Evolutionary conservation across 2,797 vertebrate genomes (phyloP), one percentile per base, ranked within the genome.

Genomic region (Schizopygopsis pylzovi): DNA sequence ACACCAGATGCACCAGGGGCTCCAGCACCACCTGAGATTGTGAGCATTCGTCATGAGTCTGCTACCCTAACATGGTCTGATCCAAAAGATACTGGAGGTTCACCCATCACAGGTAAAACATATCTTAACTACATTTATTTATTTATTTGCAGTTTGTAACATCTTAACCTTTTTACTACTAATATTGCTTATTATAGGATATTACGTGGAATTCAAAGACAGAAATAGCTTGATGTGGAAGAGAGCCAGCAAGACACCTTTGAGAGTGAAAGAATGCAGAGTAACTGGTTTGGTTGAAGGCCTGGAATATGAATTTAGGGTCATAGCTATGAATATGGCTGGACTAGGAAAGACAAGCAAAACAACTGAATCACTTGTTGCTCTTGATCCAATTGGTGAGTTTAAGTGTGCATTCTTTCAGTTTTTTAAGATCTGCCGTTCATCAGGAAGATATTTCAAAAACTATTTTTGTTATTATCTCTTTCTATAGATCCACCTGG

Each of bases 171-270:
- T 70, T 49, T n/a, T 37, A 33, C 70, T 73, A 83, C 15, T 71
- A 0, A 83, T 87, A 80, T 45, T 72, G 13, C 10, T 79, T 92
- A 8, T 79, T 92, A 8, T 79, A 99, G 98, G 98, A 71, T 99
- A 99, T 93, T 97, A 98, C 81, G 92, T 99, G 77, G 98, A 99
- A 91, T 97, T 96, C 90, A 99, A 99, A 93, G 98, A 99, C 91
- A 97, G 96, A 90, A 99, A 99, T 92, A 99, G 98, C 92, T 94
- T 99, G 88, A 94, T 99, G 93, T 99, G 98, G 98, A 99, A 99
- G 91, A 96, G 97, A 90, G 97, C 97, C 90, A 96, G 88, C 86
- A 97, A 97, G 92, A 98, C 96, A 41, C 97, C 97, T 87, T 93
- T 99, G 90, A 97, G 96, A 93, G 96, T 99, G 92, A 98, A 96